phyloP scores from a whole-genome alignment of 2,797 vertebrate species.

The Coilia nasus region DNA sequence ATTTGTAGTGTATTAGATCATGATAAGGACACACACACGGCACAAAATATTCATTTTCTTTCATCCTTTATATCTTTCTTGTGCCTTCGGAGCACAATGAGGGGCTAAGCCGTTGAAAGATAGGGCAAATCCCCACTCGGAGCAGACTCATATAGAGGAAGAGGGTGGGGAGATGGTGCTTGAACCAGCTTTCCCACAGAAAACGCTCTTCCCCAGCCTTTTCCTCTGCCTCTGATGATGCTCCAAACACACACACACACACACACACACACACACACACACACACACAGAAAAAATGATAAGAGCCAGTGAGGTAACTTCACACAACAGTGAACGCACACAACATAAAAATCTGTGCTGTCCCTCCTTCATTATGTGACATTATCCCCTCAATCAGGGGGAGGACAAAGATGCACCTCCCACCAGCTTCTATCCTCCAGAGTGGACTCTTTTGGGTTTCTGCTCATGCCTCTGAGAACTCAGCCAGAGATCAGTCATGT shows the following conservation, averaged over 20 bases:
- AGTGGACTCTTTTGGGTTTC: neutral
- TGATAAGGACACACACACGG: conserved; percentile 68
- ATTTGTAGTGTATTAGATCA: conserved; percentile 70
- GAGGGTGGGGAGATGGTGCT: conserved; percentile 38
- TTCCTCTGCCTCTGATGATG: neutral
- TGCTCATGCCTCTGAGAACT: neutral
- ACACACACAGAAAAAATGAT: neutral
- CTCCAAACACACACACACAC: neutral
- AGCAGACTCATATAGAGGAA: conserved; percentile 58
- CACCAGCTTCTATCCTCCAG: neutral
- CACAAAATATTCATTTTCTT: conserved; percentile 64
- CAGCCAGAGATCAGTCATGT: neutral
- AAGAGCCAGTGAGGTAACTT: neutral
- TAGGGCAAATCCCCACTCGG: conserved; percentile 74
- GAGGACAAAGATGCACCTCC: neutral
- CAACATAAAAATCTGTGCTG: neutral
- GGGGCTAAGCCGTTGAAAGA: conserved; percentile 71
- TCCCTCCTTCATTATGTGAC: neutral
- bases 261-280: neutral
- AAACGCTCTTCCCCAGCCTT: neutral
- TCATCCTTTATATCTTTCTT: conserved; percentile 58
- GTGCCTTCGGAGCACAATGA: conserved; percentile 69
- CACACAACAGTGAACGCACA: neutral
- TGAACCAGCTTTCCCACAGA: conserved; percentile 29
- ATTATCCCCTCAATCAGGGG: neutral